Evolutionary conservation across 1,140 invertebrate species (phyloP).

Genomic region (Branchinecta lynchi): DNA sequence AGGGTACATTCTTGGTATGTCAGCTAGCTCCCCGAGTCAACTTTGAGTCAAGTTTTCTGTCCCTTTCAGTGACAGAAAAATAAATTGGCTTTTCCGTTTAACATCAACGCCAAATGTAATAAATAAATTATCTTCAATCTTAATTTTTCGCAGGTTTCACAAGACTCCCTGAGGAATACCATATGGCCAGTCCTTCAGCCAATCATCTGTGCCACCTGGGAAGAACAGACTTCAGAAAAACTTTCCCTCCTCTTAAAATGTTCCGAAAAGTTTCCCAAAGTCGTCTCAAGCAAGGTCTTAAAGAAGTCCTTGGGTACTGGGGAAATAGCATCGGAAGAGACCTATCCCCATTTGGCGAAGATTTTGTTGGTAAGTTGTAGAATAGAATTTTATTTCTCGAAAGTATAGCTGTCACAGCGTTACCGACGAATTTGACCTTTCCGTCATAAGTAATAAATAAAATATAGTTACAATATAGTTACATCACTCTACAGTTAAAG

Average conservation of each 20-base stretch:
- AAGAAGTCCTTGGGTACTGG: slow-evolving; percentile 38
- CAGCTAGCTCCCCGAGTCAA: too few relatives aligned
- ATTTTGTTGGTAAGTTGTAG: slow-evolving; percentile 41
- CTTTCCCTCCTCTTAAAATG: slow-evolving; percentile 34
- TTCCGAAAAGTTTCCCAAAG: slow-evolving; percentile 33
- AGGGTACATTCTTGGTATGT: too few relatives aligned
- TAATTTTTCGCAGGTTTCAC: slow-evolving; percentile 30
- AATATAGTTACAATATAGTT: too few relatives aligned
- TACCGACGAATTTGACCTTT: too few relatives aligned
- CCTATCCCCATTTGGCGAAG: slow-evolving; percentile 36
- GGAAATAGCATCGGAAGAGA: slow-evolving; percentile 39
- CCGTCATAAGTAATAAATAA: not conserved
- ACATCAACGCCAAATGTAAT: too few relatives aligned
- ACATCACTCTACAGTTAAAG: too few relatives aligned
- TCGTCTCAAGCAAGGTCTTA: slow-evolving; percentile 36
- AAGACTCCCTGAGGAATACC: slow-evolving; percentile 36
- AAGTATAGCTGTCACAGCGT: too few relatives aligned
- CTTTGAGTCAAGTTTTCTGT: too few relatives aligned
- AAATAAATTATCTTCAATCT: not conserved
- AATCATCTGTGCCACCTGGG: slow-evolving; percentile 29
- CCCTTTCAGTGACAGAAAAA: too few relatives aligned
- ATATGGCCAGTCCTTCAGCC: slow-evolving; percentile 42
- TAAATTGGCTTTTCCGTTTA: too few relatives aligned
- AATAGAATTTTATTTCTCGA: too few relatives aligned
- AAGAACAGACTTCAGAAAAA: slow-evolving; percentile 21